Conservation (phyloP, 2,888 invertebrate species). For the Trachelus tabidus region DNA sequence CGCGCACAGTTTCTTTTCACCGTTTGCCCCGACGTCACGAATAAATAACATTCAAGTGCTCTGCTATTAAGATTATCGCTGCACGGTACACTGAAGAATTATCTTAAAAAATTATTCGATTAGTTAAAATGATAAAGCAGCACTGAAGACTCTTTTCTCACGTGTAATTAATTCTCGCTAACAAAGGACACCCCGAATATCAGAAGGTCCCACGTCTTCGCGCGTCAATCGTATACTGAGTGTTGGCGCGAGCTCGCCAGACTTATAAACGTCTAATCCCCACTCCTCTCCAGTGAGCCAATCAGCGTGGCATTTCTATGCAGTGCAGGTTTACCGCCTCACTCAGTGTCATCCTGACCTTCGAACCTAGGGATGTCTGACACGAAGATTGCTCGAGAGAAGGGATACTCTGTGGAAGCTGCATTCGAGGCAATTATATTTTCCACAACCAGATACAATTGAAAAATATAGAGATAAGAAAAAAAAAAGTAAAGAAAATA, state of each 20-base stretch:
- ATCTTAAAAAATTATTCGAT: background rate
- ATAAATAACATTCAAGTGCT: background rate
- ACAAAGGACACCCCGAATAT: background rate
- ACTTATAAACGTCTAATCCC: background rate
- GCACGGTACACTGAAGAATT: background rate
- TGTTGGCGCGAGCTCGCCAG: background rate
- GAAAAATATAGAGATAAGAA: background rate
- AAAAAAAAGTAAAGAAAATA: background rate
- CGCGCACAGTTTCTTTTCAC: background rate
- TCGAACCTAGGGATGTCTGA: background rate
- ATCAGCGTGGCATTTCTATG: background rate
- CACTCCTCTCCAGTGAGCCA: background rate
- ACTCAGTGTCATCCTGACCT: constrained; percentile 4
- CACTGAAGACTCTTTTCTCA: background rate
- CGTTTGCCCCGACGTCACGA: background rate
- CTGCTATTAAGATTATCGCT: background rate
- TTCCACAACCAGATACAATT: background rate
- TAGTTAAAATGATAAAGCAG: background rate
- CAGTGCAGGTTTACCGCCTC: constrained; percentile 1
- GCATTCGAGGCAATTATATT: background rate
- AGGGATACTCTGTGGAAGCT: background rate
- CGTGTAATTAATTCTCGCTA: background rate
- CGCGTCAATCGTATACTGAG: constrained; percentile 1
- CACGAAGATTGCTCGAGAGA: background rate
- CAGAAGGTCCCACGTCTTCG: background rate